phyloP scores from a whole-genome alignment of 2,113 vertebrate genomes.

The Ovis canadensis region DNA sequence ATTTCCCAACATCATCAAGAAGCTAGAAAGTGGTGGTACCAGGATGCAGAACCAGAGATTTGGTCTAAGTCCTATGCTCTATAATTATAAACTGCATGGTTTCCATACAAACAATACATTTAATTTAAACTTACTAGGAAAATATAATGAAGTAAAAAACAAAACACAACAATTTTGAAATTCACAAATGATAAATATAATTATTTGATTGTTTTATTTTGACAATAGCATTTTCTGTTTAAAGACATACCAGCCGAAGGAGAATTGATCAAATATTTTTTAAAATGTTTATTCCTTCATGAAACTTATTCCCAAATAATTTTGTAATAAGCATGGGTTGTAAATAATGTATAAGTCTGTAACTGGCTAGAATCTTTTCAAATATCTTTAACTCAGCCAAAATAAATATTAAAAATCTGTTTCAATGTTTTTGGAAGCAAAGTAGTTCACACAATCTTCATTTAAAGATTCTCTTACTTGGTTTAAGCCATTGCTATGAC shows the following conservation, averaged over 20 bases:
- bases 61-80: background rate
- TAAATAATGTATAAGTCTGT: background rate
- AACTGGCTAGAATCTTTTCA: background rate
- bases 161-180: background rate
- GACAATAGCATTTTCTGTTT: slow-evolving; percentile 1
- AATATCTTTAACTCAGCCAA: background rate
- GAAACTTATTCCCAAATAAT: background rate
- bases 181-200: background rate
- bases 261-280: background rate
- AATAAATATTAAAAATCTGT: background rate
- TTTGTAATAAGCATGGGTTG: background rate
- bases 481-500: background rate
- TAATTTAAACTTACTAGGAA: background rate
- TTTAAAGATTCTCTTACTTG: background rate
- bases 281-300: background rate
- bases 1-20: background rate
- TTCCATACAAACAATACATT: background rate
- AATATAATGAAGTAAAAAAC: background rate
- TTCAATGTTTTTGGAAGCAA: slow-evolving; percentile 28
- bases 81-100: background rate
- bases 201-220: slow-evolving; percentile 8
- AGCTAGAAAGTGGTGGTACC: background rate
- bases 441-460: background rate
- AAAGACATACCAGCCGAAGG: background rate
- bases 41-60: background rate